Percentiles rank a stretch among this genome's conserved stretches.
Conservation (phyloP, 2,797 vertebrate species). For the Heteromormyrus szaboi region DNA sequence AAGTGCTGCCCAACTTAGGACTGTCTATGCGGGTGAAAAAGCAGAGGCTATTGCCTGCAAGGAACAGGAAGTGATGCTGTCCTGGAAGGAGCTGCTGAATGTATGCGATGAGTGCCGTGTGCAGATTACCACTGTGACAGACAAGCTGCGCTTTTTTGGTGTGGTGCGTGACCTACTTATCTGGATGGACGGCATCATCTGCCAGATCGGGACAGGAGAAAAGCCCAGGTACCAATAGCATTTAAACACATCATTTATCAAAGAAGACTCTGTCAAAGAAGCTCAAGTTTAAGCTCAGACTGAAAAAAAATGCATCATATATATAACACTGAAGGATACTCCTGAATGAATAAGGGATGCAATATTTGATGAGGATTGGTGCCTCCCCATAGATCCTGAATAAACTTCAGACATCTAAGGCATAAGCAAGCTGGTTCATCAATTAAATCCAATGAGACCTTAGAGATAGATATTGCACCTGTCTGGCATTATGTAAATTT, state of each 20-base stretch:
- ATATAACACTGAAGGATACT: background rate
- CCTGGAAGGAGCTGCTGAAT: conserved; percentile 84
- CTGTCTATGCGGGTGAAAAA: conserved; percentile 86
- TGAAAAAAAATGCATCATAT: background rate
- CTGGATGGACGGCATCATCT: conserved; percentile 87
- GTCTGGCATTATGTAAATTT: background rate
- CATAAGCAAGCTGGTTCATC: background rate
- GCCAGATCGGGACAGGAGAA: conserved; percentile 82
- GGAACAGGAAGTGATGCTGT: conserved; percentile 84
- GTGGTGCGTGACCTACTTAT: conserved; percentile 78
- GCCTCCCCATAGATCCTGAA: background rate
- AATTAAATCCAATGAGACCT: background rate
- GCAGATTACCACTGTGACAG: conserved; percentile 81
- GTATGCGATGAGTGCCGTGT: conserved; percentile 85
- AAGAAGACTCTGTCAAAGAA: background rate
- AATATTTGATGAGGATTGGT: background rate
- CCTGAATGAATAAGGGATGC: background rate
- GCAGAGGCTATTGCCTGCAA: conserved; percentile 79
- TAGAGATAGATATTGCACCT: background rate
- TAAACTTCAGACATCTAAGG: background rate
- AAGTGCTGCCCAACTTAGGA: conserved; percentile 82
- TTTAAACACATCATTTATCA: background rate
- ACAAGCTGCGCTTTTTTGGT: conserved; percentile 79
- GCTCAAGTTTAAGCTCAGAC: background rate
- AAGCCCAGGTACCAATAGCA: conserved; percentile 78